These are phyloP conservation scores for Garrulus glandarius DNA, from an alignment of 2,797 vertebrate species.

Conservation along the genomic window DNA sequence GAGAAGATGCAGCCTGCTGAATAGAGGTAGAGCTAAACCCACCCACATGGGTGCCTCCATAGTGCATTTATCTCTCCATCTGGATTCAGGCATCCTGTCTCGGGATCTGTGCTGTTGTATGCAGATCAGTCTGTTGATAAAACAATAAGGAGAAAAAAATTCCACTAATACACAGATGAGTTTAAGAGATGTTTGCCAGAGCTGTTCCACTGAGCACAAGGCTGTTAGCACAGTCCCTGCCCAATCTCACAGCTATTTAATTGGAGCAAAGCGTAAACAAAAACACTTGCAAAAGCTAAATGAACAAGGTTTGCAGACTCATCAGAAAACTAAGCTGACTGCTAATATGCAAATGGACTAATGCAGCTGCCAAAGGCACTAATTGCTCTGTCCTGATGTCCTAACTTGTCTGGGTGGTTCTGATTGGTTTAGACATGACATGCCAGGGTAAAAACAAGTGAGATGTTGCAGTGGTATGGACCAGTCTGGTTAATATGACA, in stretches of 20 bases:
- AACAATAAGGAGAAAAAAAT: background rate
- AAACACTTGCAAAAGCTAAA: constrained; percentile 21
- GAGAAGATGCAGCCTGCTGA: background rate
- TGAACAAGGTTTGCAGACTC: constrained; percentile 12
- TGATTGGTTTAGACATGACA: background rate
- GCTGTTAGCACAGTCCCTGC: background rate
- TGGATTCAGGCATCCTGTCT: background rate
- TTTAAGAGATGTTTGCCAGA: background rate
- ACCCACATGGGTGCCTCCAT: background rate
- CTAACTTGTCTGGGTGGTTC: background rate
- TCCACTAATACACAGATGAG: background rate
- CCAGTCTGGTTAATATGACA: background rate
- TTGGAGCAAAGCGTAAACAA: constrained; percentile 20
- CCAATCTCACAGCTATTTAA: constrained; percentile 1
- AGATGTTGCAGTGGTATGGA: background rate
- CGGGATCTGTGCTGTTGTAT: background rate
- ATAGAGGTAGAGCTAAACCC: background rate
- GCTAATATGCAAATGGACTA: background rate
- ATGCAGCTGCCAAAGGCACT: constrained; percentile 4
- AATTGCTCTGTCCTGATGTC: background rate
- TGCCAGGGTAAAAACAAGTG: background rate
- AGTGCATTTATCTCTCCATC: background rate
- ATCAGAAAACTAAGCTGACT: constrained; percentile 23
- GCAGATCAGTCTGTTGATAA: background rate
- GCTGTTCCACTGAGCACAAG: background rate